These are phyloP conservation scores for Drosophila saltans DNA, from an alignment of 1,140 invertebrate species.

Conservation along the genomic window DNA sequence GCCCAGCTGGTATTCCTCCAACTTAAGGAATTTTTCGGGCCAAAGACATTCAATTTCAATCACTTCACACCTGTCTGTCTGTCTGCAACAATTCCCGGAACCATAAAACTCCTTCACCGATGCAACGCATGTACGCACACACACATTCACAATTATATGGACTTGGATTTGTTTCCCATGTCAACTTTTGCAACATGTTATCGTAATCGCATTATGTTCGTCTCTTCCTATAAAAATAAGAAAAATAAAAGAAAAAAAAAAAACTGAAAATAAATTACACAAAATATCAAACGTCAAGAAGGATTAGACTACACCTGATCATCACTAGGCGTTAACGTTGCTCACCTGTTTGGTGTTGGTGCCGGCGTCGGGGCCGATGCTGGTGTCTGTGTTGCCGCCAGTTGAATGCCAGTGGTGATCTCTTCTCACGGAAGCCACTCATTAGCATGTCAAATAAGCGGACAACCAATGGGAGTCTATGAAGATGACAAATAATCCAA, in stretches of 20 bases:
- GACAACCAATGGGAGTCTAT: constrained; percentile 27
- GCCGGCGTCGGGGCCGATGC: neutral
- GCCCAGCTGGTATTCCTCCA: neutral
- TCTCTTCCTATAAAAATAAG: constrained; percentile 34
- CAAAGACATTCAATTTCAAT: constrained; percentile 13
- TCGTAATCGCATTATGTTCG: constrained; percentile 67
- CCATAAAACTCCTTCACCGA: constrained; percentile 1
- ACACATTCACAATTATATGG: neutral
- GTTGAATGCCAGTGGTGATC: constrained; percentile 11
- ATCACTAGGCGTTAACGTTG: constrained; percentile 4
- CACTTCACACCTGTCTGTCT: constrained; percentile 11
- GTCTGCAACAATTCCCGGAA: constrained; percentile 1
- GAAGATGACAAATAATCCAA: constrained; percentile 71
- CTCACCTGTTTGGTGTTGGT: constrained; percentile 13
- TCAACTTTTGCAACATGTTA: constrained; percentile 30
- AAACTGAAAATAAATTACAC: neutral
- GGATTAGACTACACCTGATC: constrained; percentile 27
- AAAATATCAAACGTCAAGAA: constrained; percentile 55
- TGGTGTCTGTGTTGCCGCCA: neutral
- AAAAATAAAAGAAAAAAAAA: constrained; percentile 11
- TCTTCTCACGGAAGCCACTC: constrained; percentile 76
- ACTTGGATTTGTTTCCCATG: constrained; percentile 40
- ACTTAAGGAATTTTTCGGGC: neutral
- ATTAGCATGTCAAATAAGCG: constrained; percentile 75
- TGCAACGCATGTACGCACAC: neutral